Evolutionary conservation across 2,797 vertebrate species (phyloP), one percentile per base, ranked within the genome.

Genomic region (Allobates femoralis): DNA sequence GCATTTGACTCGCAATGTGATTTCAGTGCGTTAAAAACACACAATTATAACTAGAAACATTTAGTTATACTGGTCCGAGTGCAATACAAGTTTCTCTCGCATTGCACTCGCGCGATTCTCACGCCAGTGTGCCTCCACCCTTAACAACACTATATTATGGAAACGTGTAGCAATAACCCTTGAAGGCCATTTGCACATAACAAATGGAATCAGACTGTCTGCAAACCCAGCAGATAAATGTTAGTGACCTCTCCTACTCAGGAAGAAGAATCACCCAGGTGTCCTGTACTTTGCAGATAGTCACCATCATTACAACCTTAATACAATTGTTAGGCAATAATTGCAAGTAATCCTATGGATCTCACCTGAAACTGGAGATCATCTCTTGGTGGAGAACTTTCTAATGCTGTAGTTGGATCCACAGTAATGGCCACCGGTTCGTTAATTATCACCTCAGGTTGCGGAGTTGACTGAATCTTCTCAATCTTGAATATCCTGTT

Each of bases 401-500:
- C 89, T 79, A 88, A 77, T 62, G 84, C 89, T 0, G 88, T 51
- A 7, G 30, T 41, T 21, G 88, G 88, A 3, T 50, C 3, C 0
- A 2, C 66, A 0, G 79, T 1, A 79, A 86, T 79, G 46, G 0
- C 15, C 75, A 78, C 23, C 37, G 79, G 60, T 0, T 77, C 85
- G 2, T 19, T 2, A 32, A 90, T 89, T 1, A 2, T 0, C 0
- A 16, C 3, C 55, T 34, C 37, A 34, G 53, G 37, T 8, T 89
- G 89, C 85, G 64, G 64, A 83, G 77, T 62, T 14, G 62, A 50
- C 60, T 87, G 92, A 0, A 18, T 41, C 60, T 89, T 94, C 53
- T 94, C 93, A 91, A 79, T 85, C 51, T 92, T 96, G 91, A 98
- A 97, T 89, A 97, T 85, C 89, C 93, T 97, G 84, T 94, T 93